Evolutionary conservation across 2,888 invertebrate species (phyloP), one percentile per base, ranked within the genome.

Genomic region (Nycteola revayana): DNA sequence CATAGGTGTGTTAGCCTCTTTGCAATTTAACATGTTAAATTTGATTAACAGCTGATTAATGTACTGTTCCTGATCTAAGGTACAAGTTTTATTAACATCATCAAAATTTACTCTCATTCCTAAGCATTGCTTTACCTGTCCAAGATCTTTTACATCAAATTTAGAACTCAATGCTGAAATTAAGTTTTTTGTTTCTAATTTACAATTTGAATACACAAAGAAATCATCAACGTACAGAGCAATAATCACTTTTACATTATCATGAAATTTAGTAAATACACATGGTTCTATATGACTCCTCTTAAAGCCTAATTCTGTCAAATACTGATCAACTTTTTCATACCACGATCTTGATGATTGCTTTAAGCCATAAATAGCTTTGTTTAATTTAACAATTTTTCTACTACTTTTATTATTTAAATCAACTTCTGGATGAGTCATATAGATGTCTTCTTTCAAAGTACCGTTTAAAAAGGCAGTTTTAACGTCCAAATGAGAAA

Each of bases 391-490:
- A n/a, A n/a, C n/a, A n/a, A n/a, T n/a, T 7, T 17, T 26, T 26
- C 6, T 17, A 9, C 17, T 26, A 17, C 14, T 25, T 10, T 25
- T 25, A 17, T 20, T 20, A 8, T 14, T 2, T 7, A n/a, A n/a
- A 25, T 9, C 6, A 31, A 7, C 7, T 7, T 35, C 28, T 22
- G 33, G 33, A 14, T 11, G 7, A 5, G 7, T 7, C 36, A 41
- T 41, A 9, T 24, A 41, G n/a, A 41, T 30, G 4, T 8, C 10
- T 7, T 41, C 41, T 1, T 32, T 9, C 2, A 41, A 8, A 0
- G 26, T 11, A 2, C 43, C 39, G 31, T 43, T 36, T 1, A 43
- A 17, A 9, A 39, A 43, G 1, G 43, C 43, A 2, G 43, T 43
- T 3, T 9, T 33, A 0, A 43, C 27, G 33, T 43, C 39, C 1